phyloP scores from a whole-genome alignment of 1,140 invertebrate species.

The Sinonovacula constricta region DNA sequence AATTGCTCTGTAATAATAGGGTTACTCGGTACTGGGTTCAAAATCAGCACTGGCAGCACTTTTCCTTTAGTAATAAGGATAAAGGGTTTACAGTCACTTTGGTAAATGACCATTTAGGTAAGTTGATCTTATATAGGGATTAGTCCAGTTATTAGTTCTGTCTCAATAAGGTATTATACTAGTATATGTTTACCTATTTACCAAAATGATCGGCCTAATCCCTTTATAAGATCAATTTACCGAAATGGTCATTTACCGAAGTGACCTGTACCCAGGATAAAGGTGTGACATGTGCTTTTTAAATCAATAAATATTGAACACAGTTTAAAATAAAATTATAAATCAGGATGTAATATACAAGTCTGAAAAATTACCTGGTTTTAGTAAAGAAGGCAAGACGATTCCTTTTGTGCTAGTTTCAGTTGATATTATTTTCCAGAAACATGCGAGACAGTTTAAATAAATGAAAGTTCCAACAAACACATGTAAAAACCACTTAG shows the following conservation, averaged over 20 bases:
- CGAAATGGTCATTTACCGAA: too few relatives aligned
- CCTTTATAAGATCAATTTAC: neutral
- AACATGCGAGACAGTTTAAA: slow-evolving; percentile 52
- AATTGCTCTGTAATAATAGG: too few relatives aligned
- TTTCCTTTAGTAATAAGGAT: too few relatives aligned
- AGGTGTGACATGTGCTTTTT: too few relatives aligned
- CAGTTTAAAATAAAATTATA: neutral
- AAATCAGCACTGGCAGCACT: too few relatives aligned
- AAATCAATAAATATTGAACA: neutral
- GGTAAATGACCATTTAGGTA: too few relatives aligned
- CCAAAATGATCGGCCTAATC: neutral
- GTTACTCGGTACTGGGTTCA: too few relatives aligned
- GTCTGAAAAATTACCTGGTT: slow-evolving; percentile 28
- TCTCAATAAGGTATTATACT: too few relatives aligned
- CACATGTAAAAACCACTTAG: slow-evolving; percentile 56
- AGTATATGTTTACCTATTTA: neutral
- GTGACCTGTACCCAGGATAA: neutral
- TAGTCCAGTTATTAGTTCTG: too few relatives aligned
- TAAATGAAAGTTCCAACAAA: slow-evolving; percentile 55
- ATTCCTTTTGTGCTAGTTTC: slow-evolving; percentile 56
- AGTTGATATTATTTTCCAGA: slow-evolving; percentile 57
- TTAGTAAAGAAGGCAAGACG: slow-evolving; percentile 58
- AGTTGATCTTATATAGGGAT: too few relatives aligned
- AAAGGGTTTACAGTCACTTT: too few relatives aligned
- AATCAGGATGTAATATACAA: neutral